Base-by-base conservation (phyloP, 2,888 invertebrate genomes). In the Venusia cambrica region DNA sequence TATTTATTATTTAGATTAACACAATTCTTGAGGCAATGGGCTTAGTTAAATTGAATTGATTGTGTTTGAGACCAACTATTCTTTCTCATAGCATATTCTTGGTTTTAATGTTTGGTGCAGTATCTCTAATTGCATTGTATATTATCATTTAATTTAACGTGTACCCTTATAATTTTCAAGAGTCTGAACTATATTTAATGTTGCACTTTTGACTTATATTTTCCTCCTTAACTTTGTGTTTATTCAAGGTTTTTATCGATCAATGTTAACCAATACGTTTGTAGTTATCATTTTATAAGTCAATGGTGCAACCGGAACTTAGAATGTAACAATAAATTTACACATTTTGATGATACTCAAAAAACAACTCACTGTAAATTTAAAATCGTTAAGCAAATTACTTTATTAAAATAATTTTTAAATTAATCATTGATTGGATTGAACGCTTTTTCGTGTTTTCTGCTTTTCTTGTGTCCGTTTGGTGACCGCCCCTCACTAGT, bases 401-500 rank as follows among this genome's bases (percentile, higher is more conserved):
- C 74, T 74, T 72, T 73, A 73, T 77, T 71, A 68, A 76, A 77
- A 68, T 73, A 70, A 66, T 64, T 76, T 78, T 67, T 67, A 73
- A 64, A 74, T 75, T 65, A 74, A 76, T 74, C 78, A 83, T 83
- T 85, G 87, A 88, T 87, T 87, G 87, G 87, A 88, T 87, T 88
- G 88, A 88, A 76, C 87, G 88, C 89, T 88, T 85, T 47, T 81
- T 88, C 88, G 87, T 88, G 88, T 88, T 81, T 87, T 87, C 80
- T 79, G 89, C 89, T 88, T 89, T 88, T 83, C 88, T 89, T 88
- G 88, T 89, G 88, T 88, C 87, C 83, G 87, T 84, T 87, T 87
- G 85, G 77, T 87, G 87, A 87, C 84, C 83, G 76, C 76, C 81
- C 87, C 83, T 64, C 64, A 83, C 85, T 88, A 87, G 87, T 74